These are phyloP conservation scores for Alloplasta piceator DNA, from an alignment of 2,888 invertebrate genomes.

Conservation along the genomic window DNA sequence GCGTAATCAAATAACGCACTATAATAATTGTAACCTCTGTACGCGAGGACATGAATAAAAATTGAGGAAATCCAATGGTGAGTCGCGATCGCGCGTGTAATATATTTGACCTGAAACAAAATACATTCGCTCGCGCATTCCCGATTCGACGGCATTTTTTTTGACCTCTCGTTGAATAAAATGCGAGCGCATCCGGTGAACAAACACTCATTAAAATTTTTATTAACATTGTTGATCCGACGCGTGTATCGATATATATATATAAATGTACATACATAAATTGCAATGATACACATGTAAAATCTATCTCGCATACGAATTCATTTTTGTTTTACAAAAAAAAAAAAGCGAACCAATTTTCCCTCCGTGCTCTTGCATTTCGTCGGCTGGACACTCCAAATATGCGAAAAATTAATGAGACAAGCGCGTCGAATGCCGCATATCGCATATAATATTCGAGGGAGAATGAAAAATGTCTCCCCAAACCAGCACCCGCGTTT, in stretches of 20 bases:
- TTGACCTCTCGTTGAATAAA: slow-evolving; percentile 10
- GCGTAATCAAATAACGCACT: slow-evolving; percentile 10
- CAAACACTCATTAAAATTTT: slow-evolving; percentile 59
- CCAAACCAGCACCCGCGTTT: background rate
- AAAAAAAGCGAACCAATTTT: slow-evolving; percentile 1
- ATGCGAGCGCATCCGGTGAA: slow-evolving; percentile 20
- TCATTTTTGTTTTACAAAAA: background rate
- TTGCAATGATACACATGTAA: no score
- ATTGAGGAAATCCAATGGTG: background rate
- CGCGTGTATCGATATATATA: slow-evolving; percentile 24
- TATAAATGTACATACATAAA: background rate
- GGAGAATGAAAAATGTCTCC: background rate
- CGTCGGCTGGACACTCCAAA: slow-evolving; percentile 21
- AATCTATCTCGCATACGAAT: no score
- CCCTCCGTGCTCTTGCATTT: background rate
- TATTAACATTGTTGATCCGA: slow-evolving; percentile 20
- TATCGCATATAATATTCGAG: slow-evolving; percentile 1
- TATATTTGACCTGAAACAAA: slow-evolving; percentile 7
- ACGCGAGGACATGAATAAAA: slow-evolving; percentile 29
- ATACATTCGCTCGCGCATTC: background rate
- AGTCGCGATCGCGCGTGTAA: background rate
- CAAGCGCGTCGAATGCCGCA: slow-evolving; percentile 21
- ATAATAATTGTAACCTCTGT: slow-evolving; percentile 23
- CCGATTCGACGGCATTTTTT: slow-evolving; percentile 6
- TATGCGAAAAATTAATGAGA: slow-evolving; percentile 29